Base-by-base conservation (phyloP, 1,140 invertebrate genomes). In the Aphaenogaster ashmeadi region DNA sequence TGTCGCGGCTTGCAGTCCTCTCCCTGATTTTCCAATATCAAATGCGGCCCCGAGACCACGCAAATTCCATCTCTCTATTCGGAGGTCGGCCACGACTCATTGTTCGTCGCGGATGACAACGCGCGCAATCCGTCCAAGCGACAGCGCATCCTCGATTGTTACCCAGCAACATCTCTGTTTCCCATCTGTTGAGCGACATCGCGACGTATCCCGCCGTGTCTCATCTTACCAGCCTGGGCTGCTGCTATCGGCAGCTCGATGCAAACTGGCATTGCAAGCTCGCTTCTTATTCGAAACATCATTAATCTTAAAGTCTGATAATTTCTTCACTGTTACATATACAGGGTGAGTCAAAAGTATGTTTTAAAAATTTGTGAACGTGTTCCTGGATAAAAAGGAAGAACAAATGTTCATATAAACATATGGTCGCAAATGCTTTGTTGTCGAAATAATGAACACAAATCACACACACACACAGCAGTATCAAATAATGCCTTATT, bases 1-100 rank as follows among this genome's bases (percentile, higher is more conserved):
- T 84, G 80, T 84, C 69, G 56, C 44, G 27, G 41, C 41, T 62
- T 75, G 41, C 44, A 50, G 13, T 33, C 36, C 62, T 58, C 41
- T 58, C 18, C 36, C 75, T 86, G 84, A 86, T 86, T 86, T 86
- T 80, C 84, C 75, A 74, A 86, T 66, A 86, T 86, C 62, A 80
- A 52, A 80, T 80, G 60, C 84, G 60, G 44, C 41, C 21, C 36
- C 71, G 83, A 79, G 58, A 79, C 84, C 74, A 80, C 58, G 47
- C 47, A 77, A 80, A 86, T 86, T 67, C 75, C 84, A 80, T 86
- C 84, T 75, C 69, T 66, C 58, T 33, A 77, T 86, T 86, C 75
- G 60, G 62, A 74, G 80, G 80, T 83, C 58, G 71, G 27, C 75
- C 50, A 50, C 74, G 60, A 66, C 60, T 86, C 74, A 86, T 86